These are phyloP conservation scores for Nyctibius grandis DNA, from an alignment of 2,797 vertebrate species.

Conservation along the genomic window DNA sequence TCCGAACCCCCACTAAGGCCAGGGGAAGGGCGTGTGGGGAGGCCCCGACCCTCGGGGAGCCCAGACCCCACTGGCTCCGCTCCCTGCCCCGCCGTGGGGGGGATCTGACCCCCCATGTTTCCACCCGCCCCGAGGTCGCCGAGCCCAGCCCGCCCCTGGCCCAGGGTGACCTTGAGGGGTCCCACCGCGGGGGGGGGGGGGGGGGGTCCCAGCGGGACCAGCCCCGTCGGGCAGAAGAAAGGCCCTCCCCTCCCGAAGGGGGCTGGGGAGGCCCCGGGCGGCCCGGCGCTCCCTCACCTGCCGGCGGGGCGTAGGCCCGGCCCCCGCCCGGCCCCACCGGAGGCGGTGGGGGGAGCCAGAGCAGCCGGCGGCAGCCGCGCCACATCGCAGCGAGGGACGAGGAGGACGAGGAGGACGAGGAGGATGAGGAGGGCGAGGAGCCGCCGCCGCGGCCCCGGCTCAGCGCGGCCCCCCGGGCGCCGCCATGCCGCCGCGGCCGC, in stretches of 20 bases:
- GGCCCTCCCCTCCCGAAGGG: too few species aligned
- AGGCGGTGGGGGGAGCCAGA: background rate
- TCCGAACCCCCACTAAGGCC: rapidly evolving
- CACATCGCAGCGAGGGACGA: background rate
- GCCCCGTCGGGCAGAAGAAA: too few species aligned
- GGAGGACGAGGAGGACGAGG: too few species aligned
- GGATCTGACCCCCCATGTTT: too few species aligned
- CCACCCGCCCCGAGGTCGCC: too few species aligned
- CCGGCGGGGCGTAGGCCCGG: slow-evolving; percentile 5
- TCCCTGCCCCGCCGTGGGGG: too few species aligned
- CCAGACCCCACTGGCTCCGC: too few species aligned
- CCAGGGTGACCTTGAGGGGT: background rate
- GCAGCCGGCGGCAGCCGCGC: background rate
- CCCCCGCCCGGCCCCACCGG: background rate
- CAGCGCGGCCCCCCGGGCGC: background rate
- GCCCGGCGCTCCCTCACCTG: slow-evolving; percentile 26
- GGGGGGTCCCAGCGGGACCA: background rate
- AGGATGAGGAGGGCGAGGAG: too few species aligned
- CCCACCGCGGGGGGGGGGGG: rapidly evolving
- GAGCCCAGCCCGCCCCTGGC: background rate
- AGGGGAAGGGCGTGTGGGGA: rapidly evolving
- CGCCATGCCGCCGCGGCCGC: background rate
- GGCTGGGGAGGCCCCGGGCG: background rate
- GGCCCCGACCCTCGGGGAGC: too few species aligned
- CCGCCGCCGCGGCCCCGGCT: background rate